Evolutionary conservation across 2,888 invertebrate genomes (phyloP).

Genomic region (Parthenolecanium corni): DNA sequence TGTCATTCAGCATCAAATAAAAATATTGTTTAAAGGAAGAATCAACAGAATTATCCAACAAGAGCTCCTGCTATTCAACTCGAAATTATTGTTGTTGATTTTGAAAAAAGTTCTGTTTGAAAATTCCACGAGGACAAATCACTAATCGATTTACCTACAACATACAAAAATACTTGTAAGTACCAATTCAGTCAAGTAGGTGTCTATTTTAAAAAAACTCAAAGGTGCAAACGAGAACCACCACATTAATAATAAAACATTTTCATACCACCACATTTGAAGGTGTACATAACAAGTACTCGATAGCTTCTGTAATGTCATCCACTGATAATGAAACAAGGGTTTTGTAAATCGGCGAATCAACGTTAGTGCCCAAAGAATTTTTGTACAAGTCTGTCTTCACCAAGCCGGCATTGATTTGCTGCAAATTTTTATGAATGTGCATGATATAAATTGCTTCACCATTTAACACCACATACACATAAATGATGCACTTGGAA

Average conservation of each 20-base stretch:
- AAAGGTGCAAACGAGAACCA: neutral
- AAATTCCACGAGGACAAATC: conserved; percentile 1
- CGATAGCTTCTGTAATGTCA: conserved; percentile 5
- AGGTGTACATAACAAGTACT: conserved; percentile 1
- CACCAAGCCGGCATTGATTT: conserved; percentile 6
- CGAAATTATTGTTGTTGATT: neutral
- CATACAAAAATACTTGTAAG: too few relatives aligned
- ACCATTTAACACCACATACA: too few relatives aligned
- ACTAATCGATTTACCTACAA: conserved; percentile 11
- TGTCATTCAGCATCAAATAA: too few relatives aligned
- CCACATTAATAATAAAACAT: neutral
- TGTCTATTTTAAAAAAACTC: too few relatives aligned
- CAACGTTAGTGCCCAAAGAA: neutral
- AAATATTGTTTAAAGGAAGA: too few relatives aligned
- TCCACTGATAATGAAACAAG: conserved; percentile 2
- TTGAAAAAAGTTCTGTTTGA: neutral
- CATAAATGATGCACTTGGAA: too few relatives aligned
- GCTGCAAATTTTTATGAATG: neutral
- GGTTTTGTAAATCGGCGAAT: neutral
- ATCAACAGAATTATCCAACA: too few relatives aligned
- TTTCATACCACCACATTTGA: conserved; percentile 5
- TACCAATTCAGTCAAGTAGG: too few relatives aligned
- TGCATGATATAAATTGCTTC: too few relatives aligned
- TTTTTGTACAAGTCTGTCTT: conserved; percentile 5
- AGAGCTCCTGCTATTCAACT: too few relatives aligned